phyloP scores from a whole-genome alignment of 2,888 invertebrate species.

The Digitonthophagus gazella region DNA sequence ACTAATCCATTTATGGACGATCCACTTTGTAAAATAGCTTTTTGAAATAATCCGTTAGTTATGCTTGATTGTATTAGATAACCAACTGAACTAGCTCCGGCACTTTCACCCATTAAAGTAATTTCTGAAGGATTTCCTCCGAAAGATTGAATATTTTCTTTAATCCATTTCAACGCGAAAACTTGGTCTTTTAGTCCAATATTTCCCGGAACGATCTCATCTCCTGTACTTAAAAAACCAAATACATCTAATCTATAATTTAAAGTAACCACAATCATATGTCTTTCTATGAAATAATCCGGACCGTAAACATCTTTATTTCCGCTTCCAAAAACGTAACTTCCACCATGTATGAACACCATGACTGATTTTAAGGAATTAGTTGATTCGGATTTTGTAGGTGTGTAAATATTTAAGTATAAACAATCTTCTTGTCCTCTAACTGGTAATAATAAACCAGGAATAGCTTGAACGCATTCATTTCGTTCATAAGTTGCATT shows the following conservation, averaged over 20 bases:
- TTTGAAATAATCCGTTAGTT: constrained; percentile 22
- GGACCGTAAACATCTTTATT: constrained; percentile 36
- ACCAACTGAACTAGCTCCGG: constrained; percentile 23
- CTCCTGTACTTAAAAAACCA: constrained; percentile 38
- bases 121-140: constrained; percentile 24
- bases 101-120: constrained; percentile 24
- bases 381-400: constrained; percentile 17
- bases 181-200: constrained; percentile 25
- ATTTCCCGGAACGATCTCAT: constrained; percentile 19
- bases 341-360: constrained; percentile 43
- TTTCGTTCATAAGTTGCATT: constrained; percentile 30
- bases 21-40: constrained; percentile 27
- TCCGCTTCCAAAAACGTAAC: constrained; percentile 36
- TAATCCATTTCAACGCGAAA: constrained; percentile 24
- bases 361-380: constrained; percentile 34
- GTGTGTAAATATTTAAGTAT: constrained; percentile 40
- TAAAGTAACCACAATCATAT: constrained; percentile 39
- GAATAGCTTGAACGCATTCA: constrained; percentile 28
- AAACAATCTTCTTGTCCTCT: constrained; percentile 39
- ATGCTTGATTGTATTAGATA: constrained; percentile 21
- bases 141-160: constrained; percentile 21
- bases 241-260: constrained; percentile 43
- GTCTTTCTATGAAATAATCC: constrained; percentile 40
- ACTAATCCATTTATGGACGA: constrained; percentile 19
- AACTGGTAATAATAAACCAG: constrained; percentile 18